Base-by-base conservation (phyloP, 1,140 invertebrate genomes). In the Drosophila azteca region DNA sequence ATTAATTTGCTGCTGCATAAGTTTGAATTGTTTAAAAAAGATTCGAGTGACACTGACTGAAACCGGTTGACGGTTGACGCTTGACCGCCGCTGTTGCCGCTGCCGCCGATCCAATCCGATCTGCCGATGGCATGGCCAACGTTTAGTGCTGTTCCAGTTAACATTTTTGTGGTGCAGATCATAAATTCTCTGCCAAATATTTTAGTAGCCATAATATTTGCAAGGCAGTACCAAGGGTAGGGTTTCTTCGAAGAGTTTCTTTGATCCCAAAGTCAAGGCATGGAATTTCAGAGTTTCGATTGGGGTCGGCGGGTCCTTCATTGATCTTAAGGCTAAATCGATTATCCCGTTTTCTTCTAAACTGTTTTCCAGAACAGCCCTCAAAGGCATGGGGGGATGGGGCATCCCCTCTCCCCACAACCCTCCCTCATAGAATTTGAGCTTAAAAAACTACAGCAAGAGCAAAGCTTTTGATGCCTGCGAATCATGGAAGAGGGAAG, bases 51-150 rank as follows among this genome's bases (percentile, higher is more conserved):
- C 67, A 69, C 69, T 69, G 67, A 69, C 64, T 11, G 35, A 57
- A 69, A 69, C 67, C 67, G 67, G 67, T 69, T 69, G 66, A 69
- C 67, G 67, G 67, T 69, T 69, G 66, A 69, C 51, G 50, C 44
- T 43, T 55, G 50, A 41, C 24, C 44, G 51, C 26, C 13, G 15
- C 39, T 2, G 6, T 39, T 29, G 29, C 62, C 49, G 45, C 67
- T 43, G 66, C 50, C 67, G 20, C 31, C 31, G 31, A 35, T 11
- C 31, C 31, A 3, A 39, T 11, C 11, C 35, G 49, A 44, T 69
- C 57, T 22, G 9, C 44, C 26, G 53, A 58, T 45, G 54, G 46
- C 46, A 11, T 2, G 17, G 50, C 17, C 17, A 20, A 43, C 44
- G 64, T 4, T 5, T 26, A 4, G 51, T 69, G 66, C 8, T 39